Evolutionary conservation across 2,797 vertebrate species (phyloP), one percentile per base, ranked within the genome.

Genomic region (Apodemus agrarius): DNA sequence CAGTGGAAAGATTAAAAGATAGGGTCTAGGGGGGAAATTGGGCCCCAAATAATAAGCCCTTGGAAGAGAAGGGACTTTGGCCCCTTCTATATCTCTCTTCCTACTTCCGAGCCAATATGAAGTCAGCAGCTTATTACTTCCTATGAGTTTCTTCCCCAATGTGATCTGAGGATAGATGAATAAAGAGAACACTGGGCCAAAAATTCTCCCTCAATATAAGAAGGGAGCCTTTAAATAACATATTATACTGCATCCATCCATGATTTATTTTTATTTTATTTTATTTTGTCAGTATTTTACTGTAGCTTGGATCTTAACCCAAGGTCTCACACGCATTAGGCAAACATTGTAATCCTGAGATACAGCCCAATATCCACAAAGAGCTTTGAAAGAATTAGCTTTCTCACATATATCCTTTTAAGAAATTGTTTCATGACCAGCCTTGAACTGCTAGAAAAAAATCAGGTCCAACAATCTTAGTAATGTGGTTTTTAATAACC

Each of bases 321-420:
- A 75, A 54, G 16, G 24, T 3, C 52, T 75, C 22, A 9, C 14
- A 26, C 29, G 21, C 40, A 40, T 26, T 75, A 57, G n/a, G 16
- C 16, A 13, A 74, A 10, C 52, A 43, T 34, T 74, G 22, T 40
- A 31, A 52, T 5, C 14, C 40, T 61, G 29, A 61, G 29, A 19
- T 34, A 46, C 3, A 49, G 17, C 1, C 10, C 4, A 34, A 54
- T 7, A 9, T 8, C 37, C 4, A 76, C 3, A 63, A 75, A 29
- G 34, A 16, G 34, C 4, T 43, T 26, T 57, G 11, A 69, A 91
- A 61, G 10, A 29, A 61, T 13, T 69, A 37, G 13, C 49, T 83
- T 93, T 29, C 19, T 90, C 69, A 81, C 24, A 63, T 1, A 74
- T 29, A 85, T 91, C 17, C 80, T 78, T 94, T 95, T 65, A 80